Conservation (phyloP, 1,140 invertebrate genomes). For the Drosophila rhopaloa region DNA sequence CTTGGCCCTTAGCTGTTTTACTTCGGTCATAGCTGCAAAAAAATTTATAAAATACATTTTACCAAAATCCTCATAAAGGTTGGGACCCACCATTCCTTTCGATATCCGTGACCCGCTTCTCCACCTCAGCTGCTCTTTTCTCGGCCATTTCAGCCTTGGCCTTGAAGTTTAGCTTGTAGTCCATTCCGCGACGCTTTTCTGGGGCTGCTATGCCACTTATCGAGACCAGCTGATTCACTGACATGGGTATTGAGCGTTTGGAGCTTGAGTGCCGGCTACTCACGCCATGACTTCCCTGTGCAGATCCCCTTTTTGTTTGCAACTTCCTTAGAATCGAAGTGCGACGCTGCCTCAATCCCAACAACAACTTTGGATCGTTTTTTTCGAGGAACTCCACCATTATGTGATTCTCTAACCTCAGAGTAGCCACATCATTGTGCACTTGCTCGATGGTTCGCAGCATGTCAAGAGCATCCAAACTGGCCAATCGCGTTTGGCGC, state of each 20-base stretch:
- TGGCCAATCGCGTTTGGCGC: slow-evolving; percentile 15
- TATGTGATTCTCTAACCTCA: slow-evolving; percentile 74
- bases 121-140: slow-evolving; percentile 64
- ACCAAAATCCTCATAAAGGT: background rate
- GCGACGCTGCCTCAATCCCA: slow-evolving; percentile 62
- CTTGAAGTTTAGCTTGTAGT: slow-evolving; percentile 68
- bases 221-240: slow-evolving; percentile 16
- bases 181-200: slow-evolving; percentile 45
- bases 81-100: slow-evolving; percentile 61
- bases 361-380: slow-evolving; percentile 77
- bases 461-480: slow-evolving; percentile 68
- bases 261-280: slow-evolving; percentile 55
- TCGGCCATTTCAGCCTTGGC: slow-evolving; percentile 78
- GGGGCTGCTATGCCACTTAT: slow-evolving; percentile 1
- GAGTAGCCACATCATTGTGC: slow-evolving; percentile 58
- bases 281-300: background rate
- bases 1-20: slow-evolving; percentile 71
- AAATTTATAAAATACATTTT: background rate
- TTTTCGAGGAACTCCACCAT: slow-evolving; percentile 76
- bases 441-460: slow-evolving; percentile 53
- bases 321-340: slow-evolving; percentile 51
- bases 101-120: slow-evolving; percentile 67
- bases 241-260: slow-evolving; percentile 61
- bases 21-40: slow-evolving; percentile 57
- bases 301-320: slow-evolving; percentile 12